These are phyloP conservation scores for Enteromius trimaculatus DNA, from an alignment of 2,797 vertebrate species.

Conservation along the genomic window DNA sequence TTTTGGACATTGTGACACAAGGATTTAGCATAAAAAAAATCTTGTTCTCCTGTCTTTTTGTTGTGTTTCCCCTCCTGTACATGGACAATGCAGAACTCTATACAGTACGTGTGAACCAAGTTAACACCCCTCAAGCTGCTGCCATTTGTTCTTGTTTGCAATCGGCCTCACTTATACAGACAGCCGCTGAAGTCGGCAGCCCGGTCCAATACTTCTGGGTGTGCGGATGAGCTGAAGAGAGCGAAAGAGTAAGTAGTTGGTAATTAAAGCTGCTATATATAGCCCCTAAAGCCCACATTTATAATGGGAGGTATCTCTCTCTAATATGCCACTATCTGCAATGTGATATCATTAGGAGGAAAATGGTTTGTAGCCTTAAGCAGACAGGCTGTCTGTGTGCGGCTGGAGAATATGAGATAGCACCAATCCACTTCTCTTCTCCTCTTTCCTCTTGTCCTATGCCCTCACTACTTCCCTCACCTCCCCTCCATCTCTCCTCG, in stretches of 20 bases:
- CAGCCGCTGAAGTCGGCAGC: slow-evolving; percentile 34
- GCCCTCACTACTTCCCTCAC: slow-evolving; percentile 30
- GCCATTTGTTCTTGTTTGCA: slow-evolving; percentile 35
- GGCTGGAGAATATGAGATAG: slow-evolving; percentile 62
- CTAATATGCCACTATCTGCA: slow-evolving; percentile 67
- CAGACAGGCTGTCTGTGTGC: slow-evolving; percentile 64
- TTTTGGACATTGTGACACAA: background rate
- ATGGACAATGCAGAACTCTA: background rate
- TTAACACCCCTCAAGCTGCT: slow-evolving; percentile 1
- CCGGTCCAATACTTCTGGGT: slow-evolving; percentile 54
- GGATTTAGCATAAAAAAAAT: background rate
- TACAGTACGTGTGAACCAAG: background rate
- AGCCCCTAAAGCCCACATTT: slow-evolving; percentile 66
- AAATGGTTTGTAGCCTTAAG: slow-evolving; percentile 67
- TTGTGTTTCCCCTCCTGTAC: background rate
- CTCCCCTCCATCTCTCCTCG: slow-evolving; percentile 60
- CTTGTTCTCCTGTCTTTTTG: background rate
- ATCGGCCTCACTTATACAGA: slow-evolving; percentile 34
- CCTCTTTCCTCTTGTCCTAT: slow-evolving; percentile 51
- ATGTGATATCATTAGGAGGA: slow-evolving; percentile 67
- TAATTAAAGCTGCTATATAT: slow-evolving; percentile 71
- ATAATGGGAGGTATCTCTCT: slow-evolving; percentile 67
- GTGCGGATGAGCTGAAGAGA: slow-evolving; percentile 54
- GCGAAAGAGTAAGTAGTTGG: slow-evolving; percentile 56
- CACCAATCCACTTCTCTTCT: slow-evolving; percentile 59